Base-by-base conservation (phyloP, 2,113 vertebrate genomes). In the Athene noctua region DNA sequence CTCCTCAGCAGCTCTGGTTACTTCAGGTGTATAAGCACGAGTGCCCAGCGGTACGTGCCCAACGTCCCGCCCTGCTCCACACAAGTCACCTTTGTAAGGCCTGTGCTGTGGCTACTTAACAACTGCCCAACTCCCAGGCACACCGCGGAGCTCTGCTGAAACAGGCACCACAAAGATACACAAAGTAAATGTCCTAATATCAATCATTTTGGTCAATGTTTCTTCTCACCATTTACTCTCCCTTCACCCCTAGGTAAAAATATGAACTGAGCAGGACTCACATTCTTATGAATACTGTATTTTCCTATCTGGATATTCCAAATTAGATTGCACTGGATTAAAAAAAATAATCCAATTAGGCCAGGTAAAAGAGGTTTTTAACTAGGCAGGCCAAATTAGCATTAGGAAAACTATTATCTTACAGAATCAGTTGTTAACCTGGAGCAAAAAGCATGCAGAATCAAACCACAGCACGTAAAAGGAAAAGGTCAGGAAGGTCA, bases 31-130 rank as follows among this genome's bases (percentile, higher is more conserved):
- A 8, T 9, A 17, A 27, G 21, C 25, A 16, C 46, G 15, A 32
- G 9, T 1, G 46, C 3, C 1, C 57, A 44, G 66, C 0, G 6
- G 51, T 21, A 18, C 25, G 9, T 3, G n/a, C 32, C 26, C 6
- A 32, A 9, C 3, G 8, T 10, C 20, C 55, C 12, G 13, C 36
- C 38, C 65, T 16, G 10, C 5, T 59, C 47, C 51, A 27, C 4
- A 25, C 20, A 61, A 5, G 13, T 77, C 46, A 32, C 42, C 29
- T 40, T 36, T 11, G 8, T 3, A 52, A 55, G 32, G 46, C 44
- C 63, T 29, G 6, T 42, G 38, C 15, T 4, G 34, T 1, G 12
- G 6, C 68, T 75, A 2, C 27, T 27, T 19, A 23, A 23, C 27
- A 66, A 16, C 1, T 22, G 38, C 58, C 38, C 3, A 71, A 15